phyloP scores from a whole-genome alignment of 1,140 invertebrate genomes.

The Diploscapter pachys region DNA sequence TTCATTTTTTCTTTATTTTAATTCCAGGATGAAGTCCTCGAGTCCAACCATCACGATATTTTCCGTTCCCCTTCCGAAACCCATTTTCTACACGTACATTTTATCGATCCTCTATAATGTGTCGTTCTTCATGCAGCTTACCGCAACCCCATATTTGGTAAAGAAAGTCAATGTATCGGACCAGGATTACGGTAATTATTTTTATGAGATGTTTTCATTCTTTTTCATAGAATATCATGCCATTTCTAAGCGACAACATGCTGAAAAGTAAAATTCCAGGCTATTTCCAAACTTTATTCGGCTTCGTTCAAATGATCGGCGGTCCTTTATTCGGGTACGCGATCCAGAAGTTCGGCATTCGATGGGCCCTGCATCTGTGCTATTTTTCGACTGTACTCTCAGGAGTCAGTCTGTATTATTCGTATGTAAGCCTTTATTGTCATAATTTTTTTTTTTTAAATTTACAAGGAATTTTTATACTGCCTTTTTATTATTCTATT shows the following conservation, averaged over 20 bases:
- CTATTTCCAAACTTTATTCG: constrained; percentile 39
- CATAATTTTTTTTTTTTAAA: too few relatives aligned
- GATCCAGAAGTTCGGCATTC: constrained; percentile 34
- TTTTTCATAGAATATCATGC: not conserved
- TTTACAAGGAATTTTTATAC: too few relatives aligned
- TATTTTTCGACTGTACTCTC: constrained; percentile 26
- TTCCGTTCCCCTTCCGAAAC: not conserved
- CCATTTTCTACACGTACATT: constrained; percentile 40
- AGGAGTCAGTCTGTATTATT: constrained; percentile 27
- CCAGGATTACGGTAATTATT: constrained; percentile 26
- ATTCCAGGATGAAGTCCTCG: too few relatives aligned
- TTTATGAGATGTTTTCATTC: not conserved
- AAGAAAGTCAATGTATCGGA: constrained; percentile 32
- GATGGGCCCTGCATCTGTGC: constrained; percentile 27
- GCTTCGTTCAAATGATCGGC: constrained; percentile 36
- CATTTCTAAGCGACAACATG: too few relatives aligned
- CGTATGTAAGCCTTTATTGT: constrained; percentile 13
- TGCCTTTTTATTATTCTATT: not conserved
- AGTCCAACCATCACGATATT: too few relatives aligned
- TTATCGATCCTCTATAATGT: constrained; percentile 38
- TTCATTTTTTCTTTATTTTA: too few relatives aligned
- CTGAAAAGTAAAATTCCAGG: constrained; percentile 27
- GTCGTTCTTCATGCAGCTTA: constrained; percentile 37
- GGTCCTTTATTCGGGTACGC: constrained; percentile 39
- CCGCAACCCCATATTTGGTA: constrained; percentile 31